phyloP scores from a whole-genome alignment of 2,113 vertebrate species.

The Takifugu bimaculatus region DNA sequence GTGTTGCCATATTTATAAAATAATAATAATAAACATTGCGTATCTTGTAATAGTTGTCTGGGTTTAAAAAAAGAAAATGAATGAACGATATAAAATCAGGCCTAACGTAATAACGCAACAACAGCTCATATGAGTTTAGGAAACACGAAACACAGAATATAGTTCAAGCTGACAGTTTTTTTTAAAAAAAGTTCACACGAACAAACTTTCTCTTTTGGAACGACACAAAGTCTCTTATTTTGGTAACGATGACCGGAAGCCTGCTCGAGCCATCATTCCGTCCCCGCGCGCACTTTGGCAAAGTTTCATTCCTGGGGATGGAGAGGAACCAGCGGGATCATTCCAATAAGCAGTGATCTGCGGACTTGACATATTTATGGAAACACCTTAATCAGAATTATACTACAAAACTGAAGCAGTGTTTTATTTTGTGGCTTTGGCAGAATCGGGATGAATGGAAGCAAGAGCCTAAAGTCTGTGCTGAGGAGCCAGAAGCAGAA shows the following conservation, averaged over 20 bases:
- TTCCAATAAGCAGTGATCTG: neutral
- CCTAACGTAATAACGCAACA: too few relatives aligned
- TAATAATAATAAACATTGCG: neutral
- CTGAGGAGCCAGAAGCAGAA: constrained; percentile 48
- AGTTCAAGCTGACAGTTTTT: neutral
- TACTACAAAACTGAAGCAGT: neutral
- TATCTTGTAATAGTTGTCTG: neutral
- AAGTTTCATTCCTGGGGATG: constrained; percentile 43
- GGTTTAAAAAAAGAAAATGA: neutral
- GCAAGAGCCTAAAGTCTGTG: constrained; percentile 44
- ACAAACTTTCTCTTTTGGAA: neutral
- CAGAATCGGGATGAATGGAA: constrained; percentile 51
- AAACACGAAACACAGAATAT: neutral
- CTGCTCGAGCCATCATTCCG: neutral
- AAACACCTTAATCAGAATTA: neutral
- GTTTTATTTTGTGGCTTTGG: neutral
- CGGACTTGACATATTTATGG: neutral
- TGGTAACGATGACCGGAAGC: constrained; percentile 34
- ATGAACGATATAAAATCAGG: too few relatives aligned
- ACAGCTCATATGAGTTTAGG: too few relatives aligned
- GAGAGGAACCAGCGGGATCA: neutral
- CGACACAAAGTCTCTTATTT: constrained; percentile 23
- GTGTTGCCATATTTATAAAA: neutral
- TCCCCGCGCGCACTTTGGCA: constrained; percentile 7
- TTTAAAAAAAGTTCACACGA: neutral